Percentiles rank a stretch among this genome's conserved stretches.
Evolutionary conservation across 2,888 invertebrate genomes (phyloP).

Genomic region (Tiliacea aurago): DNA sequence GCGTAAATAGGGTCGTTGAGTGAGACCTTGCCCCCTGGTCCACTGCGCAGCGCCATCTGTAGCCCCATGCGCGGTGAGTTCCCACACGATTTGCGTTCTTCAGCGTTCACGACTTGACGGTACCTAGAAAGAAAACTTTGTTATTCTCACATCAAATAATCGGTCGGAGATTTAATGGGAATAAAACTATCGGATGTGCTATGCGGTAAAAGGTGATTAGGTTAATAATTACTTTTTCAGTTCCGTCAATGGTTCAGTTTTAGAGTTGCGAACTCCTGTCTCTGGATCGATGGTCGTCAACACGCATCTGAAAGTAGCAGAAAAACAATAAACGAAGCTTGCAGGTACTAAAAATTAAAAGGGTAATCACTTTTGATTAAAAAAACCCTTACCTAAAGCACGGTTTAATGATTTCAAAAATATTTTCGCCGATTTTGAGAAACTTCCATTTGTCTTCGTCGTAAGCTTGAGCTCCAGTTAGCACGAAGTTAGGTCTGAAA

Average conservation of each 20-base stretch:
- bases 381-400: conserved; percentile 89
- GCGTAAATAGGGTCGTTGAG: conserved; percentile 80
- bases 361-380: background rate
- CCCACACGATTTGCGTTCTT: conserved; percentile 73
- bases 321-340: background rate
- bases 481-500: conserved; percentile 93
- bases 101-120: conserved; percentile 76
- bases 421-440: conserved; percentile 92
- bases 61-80: conserved; percentile 82
- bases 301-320: conserved; percentile 90
- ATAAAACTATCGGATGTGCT: background rate
- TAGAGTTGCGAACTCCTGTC: conserved; percentile 91
- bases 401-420: conserved; percentile 92
- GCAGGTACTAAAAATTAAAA: background rate
- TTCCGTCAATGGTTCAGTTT: conserved; percentile 92
- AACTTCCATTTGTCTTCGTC: conserved; percentile 94
- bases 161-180: background rate
- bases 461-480: conserved; percentile 90
- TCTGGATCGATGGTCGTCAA: conserved; percentile 93
- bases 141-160: conserved; percentile 2
- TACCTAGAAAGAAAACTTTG: conserved; percentile 72
- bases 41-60: conserved; percentile 83
- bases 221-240: conserved; percentile 89
- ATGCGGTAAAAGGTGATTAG: background rate
- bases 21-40: conserved; percentile 74